These are phyloP conservation scores for Axinella damicornis DNA, from an alignment of 37 sponge, comb jelly and placozoan genomes.

Conservation along the genomic window DNA sequence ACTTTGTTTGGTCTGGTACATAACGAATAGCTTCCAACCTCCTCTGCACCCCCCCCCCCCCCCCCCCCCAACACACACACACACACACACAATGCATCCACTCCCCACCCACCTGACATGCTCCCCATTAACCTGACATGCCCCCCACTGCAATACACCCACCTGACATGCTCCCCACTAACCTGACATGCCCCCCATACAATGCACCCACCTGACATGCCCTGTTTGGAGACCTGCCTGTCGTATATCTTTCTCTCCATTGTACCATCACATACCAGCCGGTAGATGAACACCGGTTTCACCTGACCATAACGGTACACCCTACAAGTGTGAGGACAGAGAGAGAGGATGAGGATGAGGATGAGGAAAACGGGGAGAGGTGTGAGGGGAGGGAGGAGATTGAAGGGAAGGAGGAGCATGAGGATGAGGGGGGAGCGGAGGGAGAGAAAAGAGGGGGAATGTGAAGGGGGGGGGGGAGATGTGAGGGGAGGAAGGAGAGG, in stretches of 20 bases:
- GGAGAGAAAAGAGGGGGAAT: too few relatives aligned
- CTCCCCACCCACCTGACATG: not conserved
- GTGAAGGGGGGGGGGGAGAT: too few relatives aligned
- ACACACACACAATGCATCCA: not conserved
- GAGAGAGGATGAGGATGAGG: too few relatives aligned
- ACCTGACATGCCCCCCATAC: not conserved
- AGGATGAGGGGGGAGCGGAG: too few relatives aligned
- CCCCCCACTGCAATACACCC: not conserved
- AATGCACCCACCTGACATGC: conserved; percentile 73
- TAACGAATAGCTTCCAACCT: too few relatives aligned
- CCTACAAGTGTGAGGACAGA: conserved; percentile 11
- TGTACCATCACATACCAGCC: conserved; percentile 92
- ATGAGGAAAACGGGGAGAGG: too few relatives aligned
- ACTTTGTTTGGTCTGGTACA: too few relatives aligned
- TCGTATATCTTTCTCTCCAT: conserved; percentile 96
- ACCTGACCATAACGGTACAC: conserved; percentile 96
- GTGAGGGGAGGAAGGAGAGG: too few relatives aligned
- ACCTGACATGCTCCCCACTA: not conserved
- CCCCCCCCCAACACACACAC: not conserved
- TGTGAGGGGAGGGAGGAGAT: too few relatives aligned
- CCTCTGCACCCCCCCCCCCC: too few relatives aligned
- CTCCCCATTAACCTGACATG: not conserved
- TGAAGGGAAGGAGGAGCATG: too few relatives aligned
- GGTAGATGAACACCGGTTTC: conserved; percentile 88
- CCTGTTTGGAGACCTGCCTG: conserved; percentile 93